Conservation (phyloP, 2,888 invertebrate genomes). For the Ferdinandea cuprea region DNA sequence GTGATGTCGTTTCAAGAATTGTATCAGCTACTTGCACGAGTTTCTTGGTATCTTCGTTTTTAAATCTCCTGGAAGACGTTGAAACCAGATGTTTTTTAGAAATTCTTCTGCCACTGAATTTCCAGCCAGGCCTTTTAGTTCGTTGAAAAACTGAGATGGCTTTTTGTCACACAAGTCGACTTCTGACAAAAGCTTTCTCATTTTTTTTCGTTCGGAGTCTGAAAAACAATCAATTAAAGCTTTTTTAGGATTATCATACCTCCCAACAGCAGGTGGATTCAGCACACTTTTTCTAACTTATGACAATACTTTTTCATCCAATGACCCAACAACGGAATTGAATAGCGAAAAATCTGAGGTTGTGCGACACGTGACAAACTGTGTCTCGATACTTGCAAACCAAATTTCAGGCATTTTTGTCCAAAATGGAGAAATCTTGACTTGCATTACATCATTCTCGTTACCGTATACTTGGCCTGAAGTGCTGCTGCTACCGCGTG, state of each 20-base stretch:
- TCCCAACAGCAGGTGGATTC: conserved; percentile 43
- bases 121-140: conserved; percentile 23
- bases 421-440: too few relatives aligned
- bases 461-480: too few relatives aligned
- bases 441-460: too few relatives aligned
- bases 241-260: conserved; percentile 46
- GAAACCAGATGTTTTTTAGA: conserved; percentile 46
- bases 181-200: conserved; percentile 43
- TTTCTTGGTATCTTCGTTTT: conserved; percentile 29
- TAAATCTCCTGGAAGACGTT: conserved; percentile 41
- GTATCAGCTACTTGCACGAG: conserved; percentile 51
- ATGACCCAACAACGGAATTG: background rate
- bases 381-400: too few relatives aligned
- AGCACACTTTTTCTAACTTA: conserved; percentile 59
- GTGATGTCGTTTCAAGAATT: conserved; percentile 36
- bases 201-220: conserved; percentile 43
- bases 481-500: too few relatives aligned
- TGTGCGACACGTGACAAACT: too few relatives aligned
- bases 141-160: conserved; percentile 45
- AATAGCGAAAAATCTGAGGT: background rate
- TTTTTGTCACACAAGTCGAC: conserved; percentile 44
- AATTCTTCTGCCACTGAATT: conserved; percentile 35
- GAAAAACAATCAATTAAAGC: conserved; percentile 39
- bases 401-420: too few relatives aligned
- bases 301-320: conserved; percentile 53